These are phyloP conservation scores for Chascanopsetta lugubris DNA, from an alignment of 2,113 vertebrate species.

Conservation along the genomic window DNA sequence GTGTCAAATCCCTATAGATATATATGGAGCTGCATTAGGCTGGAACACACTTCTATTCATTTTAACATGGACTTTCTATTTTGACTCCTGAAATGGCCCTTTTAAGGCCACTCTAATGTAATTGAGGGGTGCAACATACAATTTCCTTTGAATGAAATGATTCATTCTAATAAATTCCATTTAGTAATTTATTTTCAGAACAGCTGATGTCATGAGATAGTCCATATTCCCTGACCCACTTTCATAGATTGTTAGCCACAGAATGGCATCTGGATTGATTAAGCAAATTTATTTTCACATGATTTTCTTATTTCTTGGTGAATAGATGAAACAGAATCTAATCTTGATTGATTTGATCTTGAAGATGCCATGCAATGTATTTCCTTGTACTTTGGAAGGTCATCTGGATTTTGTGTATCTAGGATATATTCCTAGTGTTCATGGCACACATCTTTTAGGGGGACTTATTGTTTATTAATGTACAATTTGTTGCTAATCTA, in stretches of 20 bases:
- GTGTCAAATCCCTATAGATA: constrained; percentile 35
- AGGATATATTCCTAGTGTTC: no score
- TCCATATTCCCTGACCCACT: constrained; percentile 34
- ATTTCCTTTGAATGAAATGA: constrained; percentile 26
- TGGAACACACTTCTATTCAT: constrained; percentile 44
- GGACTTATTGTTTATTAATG: no score
- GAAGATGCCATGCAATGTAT: no score
- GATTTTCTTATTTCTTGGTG: no score
- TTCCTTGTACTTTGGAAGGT: no score
- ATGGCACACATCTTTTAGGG: no score
- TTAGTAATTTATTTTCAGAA: constrained; percentile 37
- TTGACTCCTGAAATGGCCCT: constrained; percentile 8
- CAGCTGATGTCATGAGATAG: constrained; percentile 13
- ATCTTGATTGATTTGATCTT: no score
- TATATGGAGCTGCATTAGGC: constrained; percentile 43
- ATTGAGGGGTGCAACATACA: constrained; percentile 17
- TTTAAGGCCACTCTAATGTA: constrained; percentile 45
- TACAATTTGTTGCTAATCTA: no score
- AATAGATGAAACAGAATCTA: no score
- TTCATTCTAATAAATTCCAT: constrained; percentile 40
- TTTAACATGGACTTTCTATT: constrained; percentile 45
- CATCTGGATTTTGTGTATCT: no score
- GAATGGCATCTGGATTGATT: no score
- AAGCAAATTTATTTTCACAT: no score
- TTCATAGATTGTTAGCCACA: constrained; percentile 50